These are phyloP conservation scores for Sesia apiformis DNA, from an alignment of 2,888 invertebrate species.

Conservation along the genomic window DNA sequence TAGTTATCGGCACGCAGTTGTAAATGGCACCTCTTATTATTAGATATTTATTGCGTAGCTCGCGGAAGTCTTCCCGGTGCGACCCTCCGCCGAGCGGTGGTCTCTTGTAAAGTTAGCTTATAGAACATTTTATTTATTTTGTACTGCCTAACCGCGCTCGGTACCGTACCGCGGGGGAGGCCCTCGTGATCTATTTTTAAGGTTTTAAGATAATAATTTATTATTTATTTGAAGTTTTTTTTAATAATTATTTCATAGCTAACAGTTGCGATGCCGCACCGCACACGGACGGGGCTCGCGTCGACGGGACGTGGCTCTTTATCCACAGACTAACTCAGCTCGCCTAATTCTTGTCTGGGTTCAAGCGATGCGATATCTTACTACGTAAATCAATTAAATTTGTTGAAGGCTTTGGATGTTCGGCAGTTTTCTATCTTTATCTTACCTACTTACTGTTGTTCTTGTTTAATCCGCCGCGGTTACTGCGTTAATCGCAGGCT, in stretches of 20 bases:
- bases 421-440: constrained; percentile 20
- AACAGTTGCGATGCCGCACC: constrained; percentile 66
- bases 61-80: constrained; percentile 71
- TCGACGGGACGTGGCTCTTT: constrained; percentile 59
- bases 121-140: constrained; percentile 71
- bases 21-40: constrained; percentile 71
- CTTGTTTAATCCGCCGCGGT: constrained; percentile 23
- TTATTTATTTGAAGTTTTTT: constrained; percentile 75
- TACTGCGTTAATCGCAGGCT: constrained; percentile 22
- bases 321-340: constrained; percentile 15
- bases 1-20: constrained; percentile 71
- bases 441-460: background rate
- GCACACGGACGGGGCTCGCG: constrained; percentile 65
- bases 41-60: constrained; percentile 72
- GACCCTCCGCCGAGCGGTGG: constrained; percentile 73
- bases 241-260: constrained; percentile 63
- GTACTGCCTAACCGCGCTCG: constrained; percentile 71
- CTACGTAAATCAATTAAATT: background rate
- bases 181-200: constrained; percentile 75
- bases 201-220: constrained; percentile 74
- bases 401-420: constrained; percentile 31
- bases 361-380: background rate
- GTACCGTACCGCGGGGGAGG: constrained; percentile 72
- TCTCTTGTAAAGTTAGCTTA: constrained; percentile 71
- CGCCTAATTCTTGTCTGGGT: constrained; percentile 31